These are phyloP conservation scores for Lipotes vexillifer DNA, from an alignment of 2,113 vertebrate genomes.

Conservation along the genomic window DNA sequence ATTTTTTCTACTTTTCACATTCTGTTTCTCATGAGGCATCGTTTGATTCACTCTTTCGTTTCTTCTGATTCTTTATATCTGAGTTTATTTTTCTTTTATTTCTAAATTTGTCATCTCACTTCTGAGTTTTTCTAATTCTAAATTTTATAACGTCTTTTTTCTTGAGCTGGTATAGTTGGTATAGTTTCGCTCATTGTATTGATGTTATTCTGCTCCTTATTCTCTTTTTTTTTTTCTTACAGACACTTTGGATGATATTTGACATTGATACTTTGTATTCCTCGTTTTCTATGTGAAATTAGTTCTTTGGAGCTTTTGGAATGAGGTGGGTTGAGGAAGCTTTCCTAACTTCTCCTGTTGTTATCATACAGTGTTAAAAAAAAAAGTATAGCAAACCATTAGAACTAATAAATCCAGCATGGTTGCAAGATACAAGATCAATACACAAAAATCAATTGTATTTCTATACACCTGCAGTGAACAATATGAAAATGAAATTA, in stretches of 20 bases:
- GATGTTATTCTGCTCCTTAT: background rate
- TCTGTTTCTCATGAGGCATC: background rate
- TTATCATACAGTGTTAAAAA: background rate
- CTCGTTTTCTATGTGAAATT: background rate
- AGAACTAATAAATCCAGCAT: background rate
- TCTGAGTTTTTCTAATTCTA: background rate
- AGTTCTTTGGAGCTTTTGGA: background rate
- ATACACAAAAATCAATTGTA: background rate
- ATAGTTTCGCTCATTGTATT: background rate
- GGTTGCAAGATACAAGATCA: background rate
- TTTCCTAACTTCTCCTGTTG: background rate
- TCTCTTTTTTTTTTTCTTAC: background rate
- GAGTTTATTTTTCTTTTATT: background rate
- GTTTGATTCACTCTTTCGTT: background rate
- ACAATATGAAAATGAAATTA: background rate
- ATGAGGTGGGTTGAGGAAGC: background rate
- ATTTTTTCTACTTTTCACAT: background rate
- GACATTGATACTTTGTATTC: background rate
- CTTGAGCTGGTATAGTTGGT: background rate
- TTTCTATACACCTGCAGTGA: background rate
- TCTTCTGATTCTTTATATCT: background rate
- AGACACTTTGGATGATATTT: background rate
- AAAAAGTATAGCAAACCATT: background rate
- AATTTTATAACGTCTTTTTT: background rate
- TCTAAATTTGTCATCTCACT: background rate